Evolutionary conservation across 2,797 vertebrate species (phyloP), one percentile per base, ranked within the genome.

Genomic region (Merluccius polli): DNA sequence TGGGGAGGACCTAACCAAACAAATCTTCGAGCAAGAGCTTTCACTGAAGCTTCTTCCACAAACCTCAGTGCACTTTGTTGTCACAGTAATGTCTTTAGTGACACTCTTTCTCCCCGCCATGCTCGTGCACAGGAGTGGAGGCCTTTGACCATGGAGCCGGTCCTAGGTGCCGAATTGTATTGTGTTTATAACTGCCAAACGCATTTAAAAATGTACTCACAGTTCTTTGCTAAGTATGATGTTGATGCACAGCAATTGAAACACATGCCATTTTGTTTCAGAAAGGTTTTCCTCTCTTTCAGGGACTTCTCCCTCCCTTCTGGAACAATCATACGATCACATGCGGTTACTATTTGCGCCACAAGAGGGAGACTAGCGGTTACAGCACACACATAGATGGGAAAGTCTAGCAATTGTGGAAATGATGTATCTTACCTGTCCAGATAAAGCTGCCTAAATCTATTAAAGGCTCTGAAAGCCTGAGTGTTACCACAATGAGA

Each of bases 261-360:
- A 67, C 63, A 67, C n/a, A 67, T 67, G 63, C 63, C n/a, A 31
- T 29, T 69, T 69, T 69, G 12, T 69, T 69, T 69, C 67, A 69
- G 31, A 69, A 69, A 69, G 12, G 29, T 29, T 69, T 69, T 69
- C 8, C 24, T 69, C 67, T 69, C 67, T 29, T 31, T 21, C 4
- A 69, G 9, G 10, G 67, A 18, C 44, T 35, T 35, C 33, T 35
- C 33, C n/a, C n/a, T n/a, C n/a, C n/a, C n/a, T n/a, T n/a, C n/a
- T n/a, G n/a, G n/a, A n/a, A n/a, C n/a, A n/a, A n/a, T n/a, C n/a
- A n/a, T n/a, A n/a, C n/a, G n/a, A n/a, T n/a, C n/a, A n/a, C n/a
- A n/a, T n/a, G n/a, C n/a, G n/a, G n/a, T n/a, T n/a, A n/a, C n/a
- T n/a, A n/a, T n/a, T n/a, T n/a, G n/a, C n/a, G n/a, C n/a, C n/a